Percentiles rank a stretch among this genome's conserved stretches.
phyloP scores from a whole-genome alignment of 2,888 invertebrate species.

The Drosophila pseudotakahashii region DNA sequence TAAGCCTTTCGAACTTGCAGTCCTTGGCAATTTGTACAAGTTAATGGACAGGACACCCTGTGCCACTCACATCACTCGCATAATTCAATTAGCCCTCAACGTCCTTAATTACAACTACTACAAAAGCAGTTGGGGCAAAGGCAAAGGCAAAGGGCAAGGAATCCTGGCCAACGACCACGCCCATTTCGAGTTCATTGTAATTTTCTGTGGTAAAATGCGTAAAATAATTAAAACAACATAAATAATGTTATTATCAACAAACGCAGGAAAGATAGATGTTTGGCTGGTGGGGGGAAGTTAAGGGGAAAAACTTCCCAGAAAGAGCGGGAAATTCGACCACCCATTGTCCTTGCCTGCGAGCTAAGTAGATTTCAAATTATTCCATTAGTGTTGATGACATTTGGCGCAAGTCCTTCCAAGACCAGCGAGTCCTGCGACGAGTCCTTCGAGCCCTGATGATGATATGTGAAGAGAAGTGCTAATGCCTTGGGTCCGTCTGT shows the following conservation, averaged over 20 bases:
- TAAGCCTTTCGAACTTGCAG: slow-evolving; percentile 33
- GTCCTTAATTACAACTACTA: slow-evolving; percentile 63
- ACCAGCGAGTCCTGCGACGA: neutral
- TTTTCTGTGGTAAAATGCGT: slow-evolving; percentile 57
- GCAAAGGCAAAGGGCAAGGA: slow-evolving; percentile 17
- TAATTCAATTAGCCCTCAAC: slow-evolving; percentile 69
- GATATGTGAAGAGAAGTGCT: slow-evolving; percentile 51
- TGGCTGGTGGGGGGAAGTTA: too few species aligned
- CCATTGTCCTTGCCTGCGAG: slow-evolving; percentile 49
- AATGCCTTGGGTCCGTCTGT: slow-evolving; percentile 22
- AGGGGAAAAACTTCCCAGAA: neutral
- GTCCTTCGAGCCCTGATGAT: slow-evolving; percentile 30
- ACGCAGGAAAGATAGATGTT: slow-evolving; percentile 11
- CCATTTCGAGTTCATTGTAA: slow-evolving; percentile 45
- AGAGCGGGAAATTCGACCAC: slow-evolving; percentile 14
- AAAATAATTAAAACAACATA: slow-evolving; percentile 78
- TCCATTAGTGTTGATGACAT: slow-evolving; percentile 79
- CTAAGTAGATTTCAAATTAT: slow-evolving; percentile 80
- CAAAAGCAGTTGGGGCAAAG: slow-evolving; percentile 34
- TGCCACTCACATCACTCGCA: slow-evolving; percentile 36
- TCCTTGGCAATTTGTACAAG: slow-evolving; percentile 26
- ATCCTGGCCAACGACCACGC: slow-evolving; percentile 42
- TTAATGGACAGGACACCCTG: slow-evolving; percentile 47
- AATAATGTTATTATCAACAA: slow-evolving; percentile 59
- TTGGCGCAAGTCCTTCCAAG: slow-evolving; percentile 42